Base-by-base conservation (phyloP, 2,113 vertebrate genomes). In the Steatornis caripensis region DNA sequence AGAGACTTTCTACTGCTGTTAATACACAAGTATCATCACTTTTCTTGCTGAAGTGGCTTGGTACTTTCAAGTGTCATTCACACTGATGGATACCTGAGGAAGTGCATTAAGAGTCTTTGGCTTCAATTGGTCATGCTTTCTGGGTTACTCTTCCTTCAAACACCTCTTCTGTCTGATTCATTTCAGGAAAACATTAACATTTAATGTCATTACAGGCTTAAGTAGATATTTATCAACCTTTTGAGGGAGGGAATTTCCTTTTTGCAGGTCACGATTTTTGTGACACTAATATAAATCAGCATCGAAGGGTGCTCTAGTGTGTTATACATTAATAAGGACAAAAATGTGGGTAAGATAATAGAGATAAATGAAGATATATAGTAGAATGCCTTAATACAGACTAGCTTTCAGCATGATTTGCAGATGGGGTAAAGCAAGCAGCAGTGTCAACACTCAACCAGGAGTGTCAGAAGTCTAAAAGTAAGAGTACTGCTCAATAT, bases 141-240 rank as follows among this genome's bases (percentile, higher is more conserved):
- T 90, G 57, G 45, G 75, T 92, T 93, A 48, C 43, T 85, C 27
- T 79, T 93, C 70, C 62, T 90, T 91, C 84, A 90, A 94, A 88
- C 26, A 79, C n/a, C 41, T 91, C 65, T 85, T 87, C 53, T 68
- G n/a, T 51, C 87, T 60, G 82, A 71, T 83, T 94, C 66, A 77
- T 88, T 88, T 95, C 85, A 65, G 53, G 49, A 72, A 95, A 95
- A 92, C 70, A 71, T 89, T 94, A 91, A 92, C 62, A 39, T 87
- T 79, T 89, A 96, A 54, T 93, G 82, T 49, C 90, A 64, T 93
- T 87, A 84, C 27, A 82, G 39, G 48, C 82, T 64, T 82, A 88
- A 91, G 61, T 10, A 87, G 87, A 60, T 87, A 92, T 96, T 89
- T 91, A 87, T 96, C 87, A 94, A 82, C 69, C 72, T 78, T 82